Conservation (phyloP, 2,888 invertebrate species). For the Ellobium chinense region DNA sequence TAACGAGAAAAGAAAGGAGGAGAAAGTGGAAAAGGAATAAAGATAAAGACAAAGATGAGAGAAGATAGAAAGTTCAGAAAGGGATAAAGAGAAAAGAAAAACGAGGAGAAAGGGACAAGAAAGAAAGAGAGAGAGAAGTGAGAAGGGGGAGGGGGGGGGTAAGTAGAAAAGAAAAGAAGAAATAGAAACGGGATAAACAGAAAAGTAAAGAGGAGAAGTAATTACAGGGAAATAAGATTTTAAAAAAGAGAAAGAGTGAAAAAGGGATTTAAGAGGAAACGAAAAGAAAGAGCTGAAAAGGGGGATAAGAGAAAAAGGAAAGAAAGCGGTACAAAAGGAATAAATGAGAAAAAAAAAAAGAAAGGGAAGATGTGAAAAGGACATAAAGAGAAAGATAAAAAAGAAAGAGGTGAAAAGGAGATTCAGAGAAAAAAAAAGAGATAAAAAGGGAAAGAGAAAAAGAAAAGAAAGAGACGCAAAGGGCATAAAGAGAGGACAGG, state of each 20-base stretch:
- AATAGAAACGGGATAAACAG: too few species aligned
- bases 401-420: background rate
- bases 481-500: slow-evolving; percentile 34
- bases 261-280: background rate
- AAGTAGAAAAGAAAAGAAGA: background rate
- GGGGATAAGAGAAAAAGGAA: background rate
- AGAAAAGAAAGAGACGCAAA: background rate
- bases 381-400: slow-evolving; percentile 10
- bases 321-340: background rate
- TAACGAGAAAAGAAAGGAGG: background rate
- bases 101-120: background rate
- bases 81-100: background rate
- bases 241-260: background rate
- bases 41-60: background rate
- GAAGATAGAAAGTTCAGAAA: too few species aligned
- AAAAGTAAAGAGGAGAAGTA: too few species aligned
- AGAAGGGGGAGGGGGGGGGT: background rate
- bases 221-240: too few species aligned
- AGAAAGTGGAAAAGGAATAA: background rate
- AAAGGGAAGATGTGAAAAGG: background rate
- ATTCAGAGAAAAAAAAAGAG: background rate
- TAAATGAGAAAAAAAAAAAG: background rate
- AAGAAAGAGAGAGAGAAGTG: background rate
- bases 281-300: background rate
- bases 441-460: background rate